Conservation (phyloP, 2,797 vertebrate genomes). For the Amblyraja radiata region DNA sequence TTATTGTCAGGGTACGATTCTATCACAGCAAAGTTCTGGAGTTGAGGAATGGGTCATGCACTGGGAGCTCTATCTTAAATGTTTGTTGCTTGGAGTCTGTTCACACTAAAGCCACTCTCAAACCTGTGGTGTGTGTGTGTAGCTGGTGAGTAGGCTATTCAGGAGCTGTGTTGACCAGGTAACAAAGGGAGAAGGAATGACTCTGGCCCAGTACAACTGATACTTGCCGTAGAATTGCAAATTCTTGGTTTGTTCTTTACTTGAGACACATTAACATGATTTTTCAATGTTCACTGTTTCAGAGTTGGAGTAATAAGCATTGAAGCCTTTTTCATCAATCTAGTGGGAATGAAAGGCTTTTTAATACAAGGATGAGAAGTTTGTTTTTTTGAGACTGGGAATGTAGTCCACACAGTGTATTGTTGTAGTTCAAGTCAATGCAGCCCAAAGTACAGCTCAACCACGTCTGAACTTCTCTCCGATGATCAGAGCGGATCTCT, state of each 20-base stretch:
- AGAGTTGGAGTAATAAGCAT: no score
- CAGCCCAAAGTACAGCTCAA: no score
- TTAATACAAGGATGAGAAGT: no score
- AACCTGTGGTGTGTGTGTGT: neutral
- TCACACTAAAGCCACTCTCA: neutral
- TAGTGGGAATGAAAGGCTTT: no score
- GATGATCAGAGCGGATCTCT: neutral
- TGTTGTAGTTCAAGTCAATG: neutral
- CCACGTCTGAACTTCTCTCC: neutral
- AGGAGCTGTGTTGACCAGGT: neutral
- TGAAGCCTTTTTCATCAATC: no score
- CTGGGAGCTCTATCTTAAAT: neutral
- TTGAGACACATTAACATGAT: no score
- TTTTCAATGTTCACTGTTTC: no score
- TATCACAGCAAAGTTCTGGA: no score
- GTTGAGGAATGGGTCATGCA: neutral
- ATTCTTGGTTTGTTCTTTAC: no score
- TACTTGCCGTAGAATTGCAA: neutral
- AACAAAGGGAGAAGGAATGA: neutral
- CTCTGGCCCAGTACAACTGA: neutral
- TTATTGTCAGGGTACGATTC: neutral
- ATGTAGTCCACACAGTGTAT: no score
- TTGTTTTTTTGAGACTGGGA: no score
- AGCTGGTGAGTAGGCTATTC: neutral
- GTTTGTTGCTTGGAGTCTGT: neutral